A percentile compares a stretch with the other conserved stretches of the same genome.
Conservation (phyloP, 2,888 invertebrate species). For the Ectemnius lituratus region DNA sequence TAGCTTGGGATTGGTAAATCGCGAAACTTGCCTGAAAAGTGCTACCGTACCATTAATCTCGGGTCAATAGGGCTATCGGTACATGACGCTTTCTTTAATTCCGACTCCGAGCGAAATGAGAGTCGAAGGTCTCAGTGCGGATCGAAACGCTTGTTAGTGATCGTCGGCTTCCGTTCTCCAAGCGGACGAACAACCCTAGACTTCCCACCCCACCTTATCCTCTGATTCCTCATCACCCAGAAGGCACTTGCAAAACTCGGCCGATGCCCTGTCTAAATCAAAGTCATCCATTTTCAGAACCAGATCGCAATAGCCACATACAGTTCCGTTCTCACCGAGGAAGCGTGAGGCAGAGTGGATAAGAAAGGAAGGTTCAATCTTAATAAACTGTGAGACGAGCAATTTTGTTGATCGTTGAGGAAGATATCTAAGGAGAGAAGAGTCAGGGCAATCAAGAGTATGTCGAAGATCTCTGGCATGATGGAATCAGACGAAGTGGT, state of each 20-base stretch:
- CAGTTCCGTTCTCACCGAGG: background rate
- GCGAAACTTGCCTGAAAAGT: slow-evolving; percentile 23
- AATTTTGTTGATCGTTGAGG: no score
- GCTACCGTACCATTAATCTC: slow-evolving; percentile 55
- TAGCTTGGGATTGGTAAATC: slow-evolving; percentile 12
- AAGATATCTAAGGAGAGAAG: background rate
- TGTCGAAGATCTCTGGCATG: slow-evolving; percentile 51
- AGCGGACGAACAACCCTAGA: background rate
- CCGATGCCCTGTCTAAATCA: no score
- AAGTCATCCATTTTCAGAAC: slow-evolving; percentile 30
- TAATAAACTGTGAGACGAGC: no score
- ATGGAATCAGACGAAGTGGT: slow-evolving; percentile 55
- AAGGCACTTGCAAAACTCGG: no score
- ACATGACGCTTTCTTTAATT: slow-evolving; percentile 39
- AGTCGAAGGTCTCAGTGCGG: slow-evolving; percentile 55
- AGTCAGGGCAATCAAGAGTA: slow-evolving; percentile 21
- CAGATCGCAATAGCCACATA: slow-evolving; percentile 7
- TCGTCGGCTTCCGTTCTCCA: slow-evolving; percentile 31
- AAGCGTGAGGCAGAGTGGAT: no score
- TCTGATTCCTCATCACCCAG: background rate
- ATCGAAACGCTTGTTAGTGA: slow-evolving; percentile 41
- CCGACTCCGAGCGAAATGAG: slow-evolving; percentile 49
- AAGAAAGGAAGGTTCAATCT: no score
- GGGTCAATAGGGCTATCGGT: slow-evolving; percentile 63
- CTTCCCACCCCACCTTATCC: background rate